Conservation (phyloP, 2,113 vertebrate genomes). For the Melanocharis versteri region DNA sequence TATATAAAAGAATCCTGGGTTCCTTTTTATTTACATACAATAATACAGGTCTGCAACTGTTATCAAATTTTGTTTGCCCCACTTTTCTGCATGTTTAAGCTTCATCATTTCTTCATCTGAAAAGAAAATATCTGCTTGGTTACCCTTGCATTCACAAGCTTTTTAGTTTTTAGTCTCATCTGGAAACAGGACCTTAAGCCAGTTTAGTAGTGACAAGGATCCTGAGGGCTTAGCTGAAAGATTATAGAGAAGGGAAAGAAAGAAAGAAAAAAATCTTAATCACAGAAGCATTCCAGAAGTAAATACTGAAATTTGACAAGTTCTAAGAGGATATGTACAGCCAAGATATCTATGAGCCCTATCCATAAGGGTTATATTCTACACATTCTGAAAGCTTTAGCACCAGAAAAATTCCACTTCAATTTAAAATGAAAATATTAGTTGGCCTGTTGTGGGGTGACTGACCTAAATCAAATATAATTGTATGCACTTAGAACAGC, state of each 20-base stretch:
- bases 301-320: background rate
- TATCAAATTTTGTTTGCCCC: background rate
- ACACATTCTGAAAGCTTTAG: background rate
- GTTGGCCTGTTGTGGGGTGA: background rate
- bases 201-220: constrained; percentile 43
- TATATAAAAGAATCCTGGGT: background rate
- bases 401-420: background rate
- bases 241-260: background rate
- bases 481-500: constrained; percentile 21
- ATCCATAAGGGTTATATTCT: background rate
- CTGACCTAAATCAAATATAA: constrained; percentile 62
- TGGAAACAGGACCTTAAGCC: constrained; percentile 40
- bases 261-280: background rate
- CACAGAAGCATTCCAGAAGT: background rate
- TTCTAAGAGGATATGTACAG: background rate
- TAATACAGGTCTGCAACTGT: background rate
- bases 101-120: constrained; percentile 20
- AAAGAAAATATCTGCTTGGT: constrained; percentile 28
- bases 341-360: background rate
- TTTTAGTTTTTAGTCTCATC: constrained; percentile 61
- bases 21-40: background rate
- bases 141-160: constrained; percentile 20
- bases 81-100: constrained; percentile 29
- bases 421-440: constrained; percentile 50
- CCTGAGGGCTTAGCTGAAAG: constrained; percentile 28